Conservation (phyloP, 1,140 invertebrate genomes). For the Solenopsis fugax region DNA sequence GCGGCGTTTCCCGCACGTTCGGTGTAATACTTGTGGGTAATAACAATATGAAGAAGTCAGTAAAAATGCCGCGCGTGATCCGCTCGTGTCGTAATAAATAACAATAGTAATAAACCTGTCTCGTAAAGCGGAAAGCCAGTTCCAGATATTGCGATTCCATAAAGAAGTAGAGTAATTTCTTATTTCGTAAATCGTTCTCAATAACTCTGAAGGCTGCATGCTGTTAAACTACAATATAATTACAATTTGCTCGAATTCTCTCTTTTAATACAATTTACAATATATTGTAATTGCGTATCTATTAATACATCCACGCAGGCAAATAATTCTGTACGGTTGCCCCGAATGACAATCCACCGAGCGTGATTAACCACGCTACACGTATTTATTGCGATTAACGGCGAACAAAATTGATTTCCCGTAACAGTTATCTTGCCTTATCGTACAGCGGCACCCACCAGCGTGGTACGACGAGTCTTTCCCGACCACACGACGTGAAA, state of each 20-base stretch:
- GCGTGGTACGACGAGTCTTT: slow-evolving; percentile 21
- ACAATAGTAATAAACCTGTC: slow-evolving; percentile 11
- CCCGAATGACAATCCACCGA: background rate
- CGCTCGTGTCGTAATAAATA: background rate
- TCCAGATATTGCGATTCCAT: slow-evolving; percentile 19
- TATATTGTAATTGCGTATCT: background rate
- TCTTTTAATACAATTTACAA: background rate
- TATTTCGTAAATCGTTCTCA: background rate
- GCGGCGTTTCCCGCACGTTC: too few species aligned
- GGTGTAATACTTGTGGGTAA: slow-evolving; percentile 15
- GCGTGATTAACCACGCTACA: background rate
- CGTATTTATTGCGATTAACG: slow-evolving; percentile 51
- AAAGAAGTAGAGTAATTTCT: background rate
- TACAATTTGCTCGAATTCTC: background rate
- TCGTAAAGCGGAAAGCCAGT: background rate
- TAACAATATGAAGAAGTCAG: slow-evolving; percentile 30
- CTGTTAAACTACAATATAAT: background rate
- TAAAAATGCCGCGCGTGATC: slow-evolving; percentile 18
- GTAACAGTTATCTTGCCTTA: slow-evolving; percentile 46
- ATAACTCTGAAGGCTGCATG: background rate
- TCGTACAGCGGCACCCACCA: slow-evolving; percentile 15
- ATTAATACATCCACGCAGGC: background rate
- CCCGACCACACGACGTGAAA: slow-evolving; percentile 41
- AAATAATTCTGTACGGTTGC: slow-evolving; percentile 4
- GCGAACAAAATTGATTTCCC: slow-evolving; percentile 36